phyloP scores from a whole-genome alignment of 2,797 vertebrate genomes.

The Coracias cyanogaster region DNA sequence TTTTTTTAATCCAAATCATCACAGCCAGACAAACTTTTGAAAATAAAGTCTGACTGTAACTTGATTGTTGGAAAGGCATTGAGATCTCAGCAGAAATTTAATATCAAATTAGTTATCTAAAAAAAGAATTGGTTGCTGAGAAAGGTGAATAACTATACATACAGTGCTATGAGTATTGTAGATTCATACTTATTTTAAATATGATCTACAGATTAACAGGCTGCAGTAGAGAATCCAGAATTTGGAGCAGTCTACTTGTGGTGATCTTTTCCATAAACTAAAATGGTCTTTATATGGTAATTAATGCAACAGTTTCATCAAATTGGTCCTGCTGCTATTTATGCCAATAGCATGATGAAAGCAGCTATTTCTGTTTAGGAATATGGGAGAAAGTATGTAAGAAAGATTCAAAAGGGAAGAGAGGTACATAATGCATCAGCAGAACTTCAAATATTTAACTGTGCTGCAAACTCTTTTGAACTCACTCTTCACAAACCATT shows the following conservation, averaged over 20 bases:
- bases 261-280: not conserved
- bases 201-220: not conserved
- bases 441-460: constrained; percentile 22
- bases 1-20: not conserved
- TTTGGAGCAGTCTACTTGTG: not conserved
- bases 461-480: not conserved
- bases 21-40: not conserved
- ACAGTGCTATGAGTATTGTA: not conserved
- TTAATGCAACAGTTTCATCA: not conserved
- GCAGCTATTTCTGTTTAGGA: not conserved
- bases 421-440: constrained; percentile 17
- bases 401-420: not conserved
- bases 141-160: not conserved
- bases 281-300: constrained; percentile 1
- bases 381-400: not conserved
- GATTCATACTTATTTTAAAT: constrained; percentile 16
- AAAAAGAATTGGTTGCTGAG: not conserved
- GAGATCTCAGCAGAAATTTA: not conserved
- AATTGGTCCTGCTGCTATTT: constrained; percentile 14
- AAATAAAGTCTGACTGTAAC: not conserved
- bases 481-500: not conserved
- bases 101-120: not conserved
- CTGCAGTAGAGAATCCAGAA: not conserved
- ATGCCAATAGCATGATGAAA: not conserved
- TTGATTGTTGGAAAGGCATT: not conserved